Evolutionary conservation across 2,888 invertebrate species (phyloP).

Genomic region (Campaea margaritaria): DNA sequence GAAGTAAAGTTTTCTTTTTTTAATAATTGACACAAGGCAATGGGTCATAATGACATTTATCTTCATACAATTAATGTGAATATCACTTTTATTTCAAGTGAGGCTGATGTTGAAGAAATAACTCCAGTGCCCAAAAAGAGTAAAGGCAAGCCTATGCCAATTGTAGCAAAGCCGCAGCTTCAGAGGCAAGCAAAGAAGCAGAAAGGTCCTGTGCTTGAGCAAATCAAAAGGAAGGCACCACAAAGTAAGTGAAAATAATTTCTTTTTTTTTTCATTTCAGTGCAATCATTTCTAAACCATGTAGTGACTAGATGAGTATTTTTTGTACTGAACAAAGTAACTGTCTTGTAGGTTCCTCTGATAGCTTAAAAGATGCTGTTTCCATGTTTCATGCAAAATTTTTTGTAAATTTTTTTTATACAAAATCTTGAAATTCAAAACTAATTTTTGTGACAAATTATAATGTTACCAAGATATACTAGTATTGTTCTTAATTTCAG

Average conservation of each 20-base stretch:
- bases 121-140: slow-evolving; percentile 37
- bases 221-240: slow-evolving; percentile 50
- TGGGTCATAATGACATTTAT: background rate
- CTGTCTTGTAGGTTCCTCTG: too few relatives aligned
- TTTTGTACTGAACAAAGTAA: too few relatives aligned
- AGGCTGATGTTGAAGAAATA: slow-evolving; percentile 37
- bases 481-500: slow-evolving; percentile 50
- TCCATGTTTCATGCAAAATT: too few relatives aligned
- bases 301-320: too few relatives aligned
- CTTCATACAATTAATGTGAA: background rate
- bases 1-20: too few relatives aligned
- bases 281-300: too few relatives aligned
- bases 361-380: too few relatives aligned
- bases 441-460: too few relatives aligned
- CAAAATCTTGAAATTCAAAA: too few relatives aligned
- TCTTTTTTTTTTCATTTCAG: too few relatives aligned
- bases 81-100: slow-evolving; percentile 6
- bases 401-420: too few relatives aligned
- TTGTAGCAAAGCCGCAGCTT: slow-evolving; percentile 18
- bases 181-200: slow-evolving; percentile 27
- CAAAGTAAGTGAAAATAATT: slow-evolving; percentile 51
- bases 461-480: too few relatives aligned
- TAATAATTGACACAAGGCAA: background rate
- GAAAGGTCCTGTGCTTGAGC: slow-evolving; percentile 17
- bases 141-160: slow-evolving; percentile 38